These are phyloP conservation scores for Miniopterus natalensis DNA, from an alignment of 2,113 vertebrate species.

Conservation along the genomic window DNA sequence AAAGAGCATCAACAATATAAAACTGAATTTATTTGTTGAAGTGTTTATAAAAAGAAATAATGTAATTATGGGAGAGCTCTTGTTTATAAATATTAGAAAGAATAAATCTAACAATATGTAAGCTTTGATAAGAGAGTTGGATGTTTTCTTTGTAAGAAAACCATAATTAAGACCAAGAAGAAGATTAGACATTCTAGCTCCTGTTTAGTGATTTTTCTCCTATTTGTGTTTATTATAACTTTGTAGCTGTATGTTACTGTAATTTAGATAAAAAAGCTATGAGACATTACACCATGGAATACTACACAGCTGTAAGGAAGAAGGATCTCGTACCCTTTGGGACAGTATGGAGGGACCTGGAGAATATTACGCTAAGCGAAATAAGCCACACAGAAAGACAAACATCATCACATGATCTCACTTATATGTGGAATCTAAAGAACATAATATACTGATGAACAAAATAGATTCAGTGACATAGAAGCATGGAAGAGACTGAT, in stretches of 20 bases:
- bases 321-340: no score
- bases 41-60: slow-evolving; percentile 16
- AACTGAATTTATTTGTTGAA: slow-evolving; percentile 25
- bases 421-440: no score
- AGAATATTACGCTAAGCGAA: no score
- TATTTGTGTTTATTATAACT: slow-evolving; percentile 42
- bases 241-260: background rate
- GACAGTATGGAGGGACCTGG: no score
- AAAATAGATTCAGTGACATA: no score
- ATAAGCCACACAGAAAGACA: no score
- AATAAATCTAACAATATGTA: background rate
- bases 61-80: background rate
- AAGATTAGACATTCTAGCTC: background rate
- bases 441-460: no score
- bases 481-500: no score
- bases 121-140: slow-evolving; percentile 6
- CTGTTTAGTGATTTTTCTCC: background rate
- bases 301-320: no score
- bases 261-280: background rate
- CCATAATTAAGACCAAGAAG: slow-evolving; percentile 39
- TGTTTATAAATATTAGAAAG: slow-evolving; percentile 41
- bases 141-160: slow-evolving; percentile 34
- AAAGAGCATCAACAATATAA: background rate
- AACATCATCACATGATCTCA: no score
- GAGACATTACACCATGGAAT: no score